Conservation (phyloP, 2,888 invertebrate species). For the Dolichopus griseipennis region DNA sequence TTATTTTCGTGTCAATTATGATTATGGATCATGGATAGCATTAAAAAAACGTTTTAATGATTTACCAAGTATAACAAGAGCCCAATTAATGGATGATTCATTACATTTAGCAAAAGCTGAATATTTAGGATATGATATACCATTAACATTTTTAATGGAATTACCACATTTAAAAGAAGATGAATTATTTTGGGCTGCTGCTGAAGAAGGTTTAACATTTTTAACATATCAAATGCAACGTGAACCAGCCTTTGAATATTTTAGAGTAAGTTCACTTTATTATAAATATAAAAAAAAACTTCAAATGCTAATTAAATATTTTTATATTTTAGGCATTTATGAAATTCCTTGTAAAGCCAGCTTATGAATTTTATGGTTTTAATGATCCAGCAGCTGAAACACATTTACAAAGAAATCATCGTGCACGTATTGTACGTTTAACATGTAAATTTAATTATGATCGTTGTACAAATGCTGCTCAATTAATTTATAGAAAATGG, state of each 20-base stretch:
- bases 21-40: slow-evolving; percentile 51
- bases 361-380: slow-evolving; percentile 44
- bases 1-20: slow-evolving; percentile 60
- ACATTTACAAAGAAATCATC: slow-evolving; percentile 46
- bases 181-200: slow-evolving; percentile 54
- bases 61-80: slow-evolving; percentile 53
- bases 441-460: slow-evolving; percentile 49
- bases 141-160: slow-evolving; percentile 46
- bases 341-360: slow-evolving; percentile 40
- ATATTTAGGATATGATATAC: slow-evolving; percentile 49
- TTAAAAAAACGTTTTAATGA: slow-evolving; percentile 48
- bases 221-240: slow-evolving; percentile 50
- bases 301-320: too few species aligned
- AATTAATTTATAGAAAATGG: slow-evolving; percentile 46
- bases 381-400: slow-evolving; percentile 45
- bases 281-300: neutral
- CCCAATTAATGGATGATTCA: slow-evolving; percentile 62
- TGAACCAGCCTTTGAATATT: slow-evolving; percentile 52
- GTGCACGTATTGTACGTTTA: slow-evolving; percentile 46
- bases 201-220: slow-evolving; percentile 50
- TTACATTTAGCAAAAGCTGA: slow-evolving; percentile 52
- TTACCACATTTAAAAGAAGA: slow-evolving; percentile 46
- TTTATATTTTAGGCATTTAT: slow-evolving; percentile 36
- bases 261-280: slow-evolving; percentile 44
- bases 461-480: slow-evolving; percentile 45